Conservation (phyloP, 2,797 vertebrate species). For the Halcyon chelicuti region DNA sequence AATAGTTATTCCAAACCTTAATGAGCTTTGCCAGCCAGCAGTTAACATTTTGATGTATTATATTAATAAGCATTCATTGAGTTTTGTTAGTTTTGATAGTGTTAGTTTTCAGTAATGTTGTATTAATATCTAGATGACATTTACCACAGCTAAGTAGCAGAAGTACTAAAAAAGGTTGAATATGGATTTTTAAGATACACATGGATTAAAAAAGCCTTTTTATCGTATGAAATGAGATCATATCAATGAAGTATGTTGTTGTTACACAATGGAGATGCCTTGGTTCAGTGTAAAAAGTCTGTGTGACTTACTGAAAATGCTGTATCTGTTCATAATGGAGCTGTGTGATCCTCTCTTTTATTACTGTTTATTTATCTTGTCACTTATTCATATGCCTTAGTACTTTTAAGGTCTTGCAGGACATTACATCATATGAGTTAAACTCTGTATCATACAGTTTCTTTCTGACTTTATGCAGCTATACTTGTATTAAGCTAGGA, state of each 20-base stretch:
- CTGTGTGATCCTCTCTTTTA: background rate
- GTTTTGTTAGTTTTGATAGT: background rate
- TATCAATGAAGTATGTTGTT: background rate
- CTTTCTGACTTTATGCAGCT: background rate
- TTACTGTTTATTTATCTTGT: background rate
- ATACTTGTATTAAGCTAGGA: background rate
- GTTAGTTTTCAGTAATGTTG: background rate
- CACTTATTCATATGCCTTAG: background rate
- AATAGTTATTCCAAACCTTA: constrained; percentile 43
- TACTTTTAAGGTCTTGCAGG: background rate
- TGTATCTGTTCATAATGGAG: background rate
- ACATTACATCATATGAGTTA: background rate
- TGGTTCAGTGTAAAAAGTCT: background rate
- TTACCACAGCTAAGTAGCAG: background rate
- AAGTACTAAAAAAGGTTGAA: background rate
- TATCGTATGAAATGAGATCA: background rate
- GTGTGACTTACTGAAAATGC: background rate
- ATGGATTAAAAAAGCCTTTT: background rate
- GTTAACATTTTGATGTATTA: background rate
- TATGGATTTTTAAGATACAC: background rate
- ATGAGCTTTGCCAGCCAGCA: constrained; percentile 4
- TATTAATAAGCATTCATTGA: background rate
- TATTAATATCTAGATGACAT: background rate
- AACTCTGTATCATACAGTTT: background rate
- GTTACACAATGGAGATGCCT: background rate